Percentiles rank a stretch among this genome's conserved stretches.
These are phyloP conservation scores for Psittacula echo DNA, from an alignment of 2,797 vertebrate species.

Conservation along the genomic window DNA sequence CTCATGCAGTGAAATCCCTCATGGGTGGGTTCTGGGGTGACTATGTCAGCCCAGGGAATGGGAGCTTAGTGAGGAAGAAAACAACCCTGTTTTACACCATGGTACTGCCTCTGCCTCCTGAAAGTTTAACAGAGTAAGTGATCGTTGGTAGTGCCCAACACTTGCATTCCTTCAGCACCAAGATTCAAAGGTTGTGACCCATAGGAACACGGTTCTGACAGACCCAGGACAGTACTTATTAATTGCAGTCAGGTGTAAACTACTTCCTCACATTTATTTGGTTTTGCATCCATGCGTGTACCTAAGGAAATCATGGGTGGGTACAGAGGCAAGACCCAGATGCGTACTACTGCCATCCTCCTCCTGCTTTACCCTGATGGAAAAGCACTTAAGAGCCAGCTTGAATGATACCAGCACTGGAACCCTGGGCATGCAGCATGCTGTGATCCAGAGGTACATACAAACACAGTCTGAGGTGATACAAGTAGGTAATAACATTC, in stretches of 20 bases:
- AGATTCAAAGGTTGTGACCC: not conserved
- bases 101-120: not conserved
- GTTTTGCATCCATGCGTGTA: not conserved
- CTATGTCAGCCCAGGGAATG: not conserved
- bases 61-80: not conserved
- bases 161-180: not conserved
- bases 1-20: not conserved
- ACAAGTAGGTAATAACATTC: not conserved
- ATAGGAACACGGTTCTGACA: not conserved
- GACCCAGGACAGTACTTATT: not conserved
- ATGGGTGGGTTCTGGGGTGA: not conserved
- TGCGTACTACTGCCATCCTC: not conserved
- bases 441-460: not conserved
- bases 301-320: not conserved
- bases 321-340: not conserved
- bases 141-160: rapidly evolving
- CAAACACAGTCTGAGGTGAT: not conserved
- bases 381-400: not conserved
- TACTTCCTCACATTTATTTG: not conserved
- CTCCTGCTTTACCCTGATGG: not conserved
- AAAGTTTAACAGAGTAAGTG: not conserved
- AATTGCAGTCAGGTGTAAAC: not conserved
- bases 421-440: not conserved
- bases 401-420: not conserved
- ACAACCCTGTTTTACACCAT: not conserved